Conservation (phyloP, 2,888 invertebrate genomes). For the Flexamia atlantica region DNA sequence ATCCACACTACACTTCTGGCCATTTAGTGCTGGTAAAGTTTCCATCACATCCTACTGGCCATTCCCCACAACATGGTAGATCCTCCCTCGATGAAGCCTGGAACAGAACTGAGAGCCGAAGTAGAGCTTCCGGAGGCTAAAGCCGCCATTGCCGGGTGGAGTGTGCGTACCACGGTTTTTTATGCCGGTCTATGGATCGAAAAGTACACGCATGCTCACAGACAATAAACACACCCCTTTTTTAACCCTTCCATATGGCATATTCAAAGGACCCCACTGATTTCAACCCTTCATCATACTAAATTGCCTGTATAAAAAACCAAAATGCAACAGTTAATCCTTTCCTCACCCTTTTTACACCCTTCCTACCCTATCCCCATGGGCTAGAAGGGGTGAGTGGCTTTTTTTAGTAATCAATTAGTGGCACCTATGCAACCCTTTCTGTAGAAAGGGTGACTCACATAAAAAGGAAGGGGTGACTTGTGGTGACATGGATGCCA, state of each 20-base stretch:
- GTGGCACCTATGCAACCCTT: conserved; percentile 59
- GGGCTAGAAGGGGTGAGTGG: conserved; percentile 53
- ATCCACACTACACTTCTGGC: background rate
- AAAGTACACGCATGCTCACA: conserved; percentile 61
- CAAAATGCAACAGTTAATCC: conserved; percentile 62
- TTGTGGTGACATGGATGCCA: background rate
- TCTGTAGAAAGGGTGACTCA: conserved; percentile 17
- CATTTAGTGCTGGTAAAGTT: background rate
- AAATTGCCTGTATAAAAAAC: conserved; percentile 58
- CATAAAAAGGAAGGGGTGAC: conserved; percentile 55
- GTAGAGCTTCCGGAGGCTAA: conserved; percentile 58
- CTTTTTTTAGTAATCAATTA: conserved; percentile 60
- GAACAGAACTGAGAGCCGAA: conserved; percentile 55
- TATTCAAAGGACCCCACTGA: conserved; percentile 47
- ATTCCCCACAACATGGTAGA: conserved; percentile 7
- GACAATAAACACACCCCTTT: conserved; percentile 63
- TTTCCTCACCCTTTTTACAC: conserved; percentile 62
- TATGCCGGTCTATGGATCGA: conserved; percentile 50
- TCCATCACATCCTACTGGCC: background rate
- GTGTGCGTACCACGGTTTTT: conserved; percentile 62
- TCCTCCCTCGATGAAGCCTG: conserved; percentile 54
- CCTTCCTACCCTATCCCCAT: conserved; percentile 4
- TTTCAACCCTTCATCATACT: conserved; percentile 58
- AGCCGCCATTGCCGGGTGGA: conserved; percentile 59
- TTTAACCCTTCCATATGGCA: conserved; percentile 65